Evolutionary conservation across 2,797 vertebrate genomes (phyloP).

Genomic region (Acrossocheilus wenchowensis): DNA sequence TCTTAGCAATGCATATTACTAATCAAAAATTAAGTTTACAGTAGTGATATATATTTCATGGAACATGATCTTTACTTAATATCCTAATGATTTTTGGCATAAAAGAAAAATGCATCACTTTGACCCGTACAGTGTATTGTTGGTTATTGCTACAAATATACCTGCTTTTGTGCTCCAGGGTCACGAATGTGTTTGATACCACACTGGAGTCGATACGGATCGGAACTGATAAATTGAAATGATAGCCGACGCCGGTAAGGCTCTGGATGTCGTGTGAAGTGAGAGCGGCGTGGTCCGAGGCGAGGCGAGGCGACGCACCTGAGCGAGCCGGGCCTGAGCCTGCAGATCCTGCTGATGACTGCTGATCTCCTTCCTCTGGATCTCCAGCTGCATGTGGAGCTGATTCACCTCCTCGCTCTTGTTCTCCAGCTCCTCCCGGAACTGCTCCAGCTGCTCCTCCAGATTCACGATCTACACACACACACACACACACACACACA

Average conservation of each 20-base stretch:
- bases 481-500: background rate
- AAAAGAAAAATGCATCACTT: too few species aligned
- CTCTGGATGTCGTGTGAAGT: too few species aligned
- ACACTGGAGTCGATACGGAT: too few species aligned
- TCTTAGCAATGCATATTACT: background rate
- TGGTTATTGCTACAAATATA: too few species aligned
- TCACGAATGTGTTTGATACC: too few species aligned
- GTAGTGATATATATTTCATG: too few species aligned
- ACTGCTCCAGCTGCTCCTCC: slow-evolving; percentile 97
- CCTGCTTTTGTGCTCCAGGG: background rate
- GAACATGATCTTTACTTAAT: too few species aligned
- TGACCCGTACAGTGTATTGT: too few species aligned
- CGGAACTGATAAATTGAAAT: too few species aligned
- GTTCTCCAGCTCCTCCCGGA: slow-evolving; percentile 96
- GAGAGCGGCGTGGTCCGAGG: too few species aligned
- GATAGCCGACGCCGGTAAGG: too few species aligned
- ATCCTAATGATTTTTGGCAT: too few species aligned
- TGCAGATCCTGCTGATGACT: slow-evolving; percentile 87
- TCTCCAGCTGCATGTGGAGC: slow-evolving; percentile 97
- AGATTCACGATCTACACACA: slow-evolving; percentile 88
- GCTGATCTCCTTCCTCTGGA: slow-evolving; percentile 92
- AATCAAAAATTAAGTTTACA: background rate
- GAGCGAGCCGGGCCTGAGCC: slow-evolving; percentile 76
- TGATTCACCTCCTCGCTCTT: slow-evolving; percentile 99
- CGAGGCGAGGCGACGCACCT: background rate